Conservation (phyloP, 2,113 vertebrate species). For the Eptatretus burgeri region DNA sequence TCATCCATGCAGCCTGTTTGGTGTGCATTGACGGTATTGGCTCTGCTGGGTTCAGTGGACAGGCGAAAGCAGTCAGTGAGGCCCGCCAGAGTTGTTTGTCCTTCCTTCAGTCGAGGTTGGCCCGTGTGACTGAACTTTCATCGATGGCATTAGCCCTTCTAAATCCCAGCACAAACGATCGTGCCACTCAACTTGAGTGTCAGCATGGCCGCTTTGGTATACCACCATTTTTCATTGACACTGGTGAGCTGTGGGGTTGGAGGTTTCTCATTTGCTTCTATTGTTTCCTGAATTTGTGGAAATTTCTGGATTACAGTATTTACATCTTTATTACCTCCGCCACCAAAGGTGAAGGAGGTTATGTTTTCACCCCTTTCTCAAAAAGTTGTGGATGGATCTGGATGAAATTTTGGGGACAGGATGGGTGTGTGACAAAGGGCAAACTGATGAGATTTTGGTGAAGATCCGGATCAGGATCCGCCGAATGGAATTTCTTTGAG, state of each 20-base stretch:
- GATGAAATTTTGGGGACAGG: no score
- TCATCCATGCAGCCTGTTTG: constrained; percentile 67
- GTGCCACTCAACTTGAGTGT: constrained; percentile 30
- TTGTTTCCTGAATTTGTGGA: no score
- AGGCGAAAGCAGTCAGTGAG: constrained; percentile 5
- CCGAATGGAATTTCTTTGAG: no score
- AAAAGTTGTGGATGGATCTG: no score
- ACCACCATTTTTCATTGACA: constrained; percentile 58
- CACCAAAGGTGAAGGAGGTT: no score
- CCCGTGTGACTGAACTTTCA: no score
- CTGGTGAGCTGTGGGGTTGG: constrained; percentile 19
- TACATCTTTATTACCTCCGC: background rate
- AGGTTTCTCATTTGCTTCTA: no score
- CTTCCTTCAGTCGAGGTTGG: constrained; percentile 14
- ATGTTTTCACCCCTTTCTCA: no score
- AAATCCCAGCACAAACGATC: constrained; percentile 16
- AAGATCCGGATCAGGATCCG: no score
- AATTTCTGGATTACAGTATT: background rate
- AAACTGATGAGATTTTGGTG: no score
- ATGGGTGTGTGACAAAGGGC: no score
- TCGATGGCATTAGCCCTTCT: no score
- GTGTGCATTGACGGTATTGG: constrained; percentile 73
- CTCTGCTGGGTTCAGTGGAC: constrained; percentile 27
- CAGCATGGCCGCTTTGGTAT: constrained; percentile 47
- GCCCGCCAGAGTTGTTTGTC: constrained; percentile 38